Percentiles rank a stretch among this genome's conserved stretches.
These are phyloP conservation scores for Neolamprologus hecqui DNA, from an alignment of 2,113 vertebrate species.

Conservation along the genomic window DNA sequence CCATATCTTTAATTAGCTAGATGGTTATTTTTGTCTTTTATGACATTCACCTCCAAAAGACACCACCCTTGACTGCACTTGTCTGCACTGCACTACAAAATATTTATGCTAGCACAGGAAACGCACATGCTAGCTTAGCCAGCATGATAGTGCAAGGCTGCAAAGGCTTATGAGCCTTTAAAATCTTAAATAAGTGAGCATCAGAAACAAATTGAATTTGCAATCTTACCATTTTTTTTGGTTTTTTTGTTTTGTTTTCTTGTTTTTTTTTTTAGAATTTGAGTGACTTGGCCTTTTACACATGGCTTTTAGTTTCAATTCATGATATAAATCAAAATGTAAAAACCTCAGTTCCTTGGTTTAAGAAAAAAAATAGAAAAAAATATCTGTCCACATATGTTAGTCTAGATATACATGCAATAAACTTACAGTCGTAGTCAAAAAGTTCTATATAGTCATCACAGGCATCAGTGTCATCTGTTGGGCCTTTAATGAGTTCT, in stretches of 20 bases:
- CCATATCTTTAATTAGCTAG: not conserved
- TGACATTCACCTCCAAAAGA: not conserved
- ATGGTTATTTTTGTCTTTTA: not conserved
- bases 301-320: slow-evolving; percentile 53
- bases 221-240: not conserved
- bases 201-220: not conserved
- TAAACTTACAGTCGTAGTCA: not conserved
- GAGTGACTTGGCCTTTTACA: slow-evolving; percentile 8
- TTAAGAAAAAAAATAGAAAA: not conserved
- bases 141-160: not conserved
- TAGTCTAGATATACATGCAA: not conserved
- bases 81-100: not conserved
- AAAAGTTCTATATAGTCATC: not conserved
- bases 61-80: not conserved
- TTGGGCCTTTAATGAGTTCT: not conserved
- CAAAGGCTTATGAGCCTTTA: not conserved
- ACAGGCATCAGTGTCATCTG: not conserved
- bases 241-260: not conserved
- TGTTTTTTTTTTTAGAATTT: not conserved
- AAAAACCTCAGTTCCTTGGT: not conserved
- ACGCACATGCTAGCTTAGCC: not conserved
- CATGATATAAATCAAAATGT: not conserved
- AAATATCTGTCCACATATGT: not conserved
- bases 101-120: not conserved
- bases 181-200: not conserved